Evolutionary conservation across 1,140 invertebrate genomes (phyloP), one percentile per base, ranked within the genome.

Genomic region (Helicorthomorpha holstii): DNA sequence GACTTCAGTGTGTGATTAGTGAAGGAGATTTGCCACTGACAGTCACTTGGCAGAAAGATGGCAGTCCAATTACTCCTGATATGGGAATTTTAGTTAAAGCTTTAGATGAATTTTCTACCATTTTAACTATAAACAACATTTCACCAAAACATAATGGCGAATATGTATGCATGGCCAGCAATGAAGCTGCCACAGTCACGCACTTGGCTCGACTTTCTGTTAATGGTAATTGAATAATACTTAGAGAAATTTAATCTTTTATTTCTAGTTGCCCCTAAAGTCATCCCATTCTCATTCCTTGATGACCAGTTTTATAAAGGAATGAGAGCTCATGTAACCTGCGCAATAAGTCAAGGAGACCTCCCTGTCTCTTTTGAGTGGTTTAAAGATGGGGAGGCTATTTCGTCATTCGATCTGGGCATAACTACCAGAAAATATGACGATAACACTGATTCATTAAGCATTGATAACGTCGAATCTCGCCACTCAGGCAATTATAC

Each of bases 261-360:
- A 10, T 71, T 78, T 78, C 71, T 78, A 84, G 81, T 82, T 76
- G 79, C 81, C 70, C 81, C 81, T 71, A 80, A 80, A 73, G 82
- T 84, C 75, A 80, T 83, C 74, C 80, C 81, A 69, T 84, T 84
- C 76, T 90, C 85, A 72, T n/a, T n/a, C n/a, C n/a, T n/a, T n/a
- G n/a, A n/a, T n/a, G n/a, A n/a, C n/a, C n/a, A n/a, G n/a, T n/a
- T n/a, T n/a, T n/a, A n/a, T n/a, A n/a, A n/a, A n/a, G n/a, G n/a
- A n/a, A n/a, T n/a, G n/a, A n/a, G n/a, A n/a, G n/a, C n/a, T n/a
- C n/a, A n/a, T n/a, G n/a, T n/a, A n/a, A n/a, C n/a, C n/a, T n/a
- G n/a, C n/a, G 82, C 82, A 58, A 82, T 88, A 58, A 82, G 81
- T 66, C 77, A 80, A 61, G 83, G 83, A 57, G 82, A 85, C 69